Base-by-base conservation (phyloP, 2,797 vertebrate genomes). In the Nannoperca australis region DNA sequence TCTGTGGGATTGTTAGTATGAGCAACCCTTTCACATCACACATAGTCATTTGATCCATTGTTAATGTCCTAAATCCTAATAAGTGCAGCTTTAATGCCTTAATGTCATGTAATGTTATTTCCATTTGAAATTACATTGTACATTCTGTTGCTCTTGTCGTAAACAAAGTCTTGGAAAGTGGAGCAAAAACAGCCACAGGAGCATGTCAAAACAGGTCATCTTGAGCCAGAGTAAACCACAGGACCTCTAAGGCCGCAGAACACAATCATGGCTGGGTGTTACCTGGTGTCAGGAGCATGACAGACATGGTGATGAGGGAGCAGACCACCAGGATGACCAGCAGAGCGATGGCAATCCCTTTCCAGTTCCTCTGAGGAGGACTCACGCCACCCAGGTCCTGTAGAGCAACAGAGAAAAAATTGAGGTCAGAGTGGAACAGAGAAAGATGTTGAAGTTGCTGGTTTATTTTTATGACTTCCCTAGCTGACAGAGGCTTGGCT, bases 281-380 rank as follows among this genome's bases (percentile, higher is more conserved):
- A 99, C 98, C 97, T 97, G 97, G 97, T 22, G 97, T 98, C 92
- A 99, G 96, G 80, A 99, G 96, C 93, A 99, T 99, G 93, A 99
- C 98, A 5, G 97, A 99, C 97, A 99, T 96, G 67, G 97, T 98
- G 95, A 99, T 99, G 90, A 99, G 97, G 44, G 98, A 99, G 93
- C 97, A 99, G 80, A 99, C 98, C 90, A 96, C 96, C 93, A 99
- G 93, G 90, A 99, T 99, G 93, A 99, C 98, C 95, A 99, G 95
- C 93, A 99, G 94, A 76, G 98, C 98, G 76, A 99, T 99, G 81
- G 97, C 98, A 70, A 99, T 99, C 72, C 98, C 98, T 89, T 99
- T 99, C 98, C 98, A 99, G 95, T 99, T 99, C 94, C 96, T 97
- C 95, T 98, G 97, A 62, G 97, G 96, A 90, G 98, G 96, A 91